Evolutionary conservation across 2,797 vertebrate genomes (phyloP).

Genomic region (Graptemys geographica): DNA sequence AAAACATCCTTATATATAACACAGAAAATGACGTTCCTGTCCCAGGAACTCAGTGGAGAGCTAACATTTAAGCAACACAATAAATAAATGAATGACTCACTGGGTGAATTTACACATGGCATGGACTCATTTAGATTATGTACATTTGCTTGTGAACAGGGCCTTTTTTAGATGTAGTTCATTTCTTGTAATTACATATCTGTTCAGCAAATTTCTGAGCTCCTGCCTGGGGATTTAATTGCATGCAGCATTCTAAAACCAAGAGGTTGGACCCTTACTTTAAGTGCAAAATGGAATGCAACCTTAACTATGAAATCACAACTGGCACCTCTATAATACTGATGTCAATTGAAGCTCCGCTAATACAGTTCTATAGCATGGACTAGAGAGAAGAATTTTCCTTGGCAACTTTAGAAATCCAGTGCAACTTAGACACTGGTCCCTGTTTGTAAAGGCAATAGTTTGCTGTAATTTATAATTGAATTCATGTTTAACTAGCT

Average conservation of each 20-base stretch:
- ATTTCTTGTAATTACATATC: neutral
- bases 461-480: neutral
- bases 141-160: neutral
- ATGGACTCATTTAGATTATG: neutral
- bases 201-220: neutral
- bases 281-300: neutral
- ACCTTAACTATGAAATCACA: neutral
- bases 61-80: neutral
- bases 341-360: neutral
- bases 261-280: neutral
- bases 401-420: neutral
- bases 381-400: neutral
- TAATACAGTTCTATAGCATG: neutral
- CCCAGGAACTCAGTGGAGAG: neutral
- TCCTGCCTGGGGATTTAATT: neutral
- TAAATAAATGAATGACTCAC: neutral
- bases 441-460: neutral
- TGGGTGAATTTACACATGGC: neutral
- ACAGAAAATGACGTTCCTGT: neutral
- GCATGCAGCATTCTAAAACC: neutral
- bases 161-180: neutral
- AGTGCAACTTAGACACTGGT: neutral
- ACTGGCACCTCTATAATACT: neutral
- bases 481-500: neutral
- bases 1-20: neutral